Conservation (phyloP, 2,113 vertebrate species). For the Probosciger aterrimus region DNA sequence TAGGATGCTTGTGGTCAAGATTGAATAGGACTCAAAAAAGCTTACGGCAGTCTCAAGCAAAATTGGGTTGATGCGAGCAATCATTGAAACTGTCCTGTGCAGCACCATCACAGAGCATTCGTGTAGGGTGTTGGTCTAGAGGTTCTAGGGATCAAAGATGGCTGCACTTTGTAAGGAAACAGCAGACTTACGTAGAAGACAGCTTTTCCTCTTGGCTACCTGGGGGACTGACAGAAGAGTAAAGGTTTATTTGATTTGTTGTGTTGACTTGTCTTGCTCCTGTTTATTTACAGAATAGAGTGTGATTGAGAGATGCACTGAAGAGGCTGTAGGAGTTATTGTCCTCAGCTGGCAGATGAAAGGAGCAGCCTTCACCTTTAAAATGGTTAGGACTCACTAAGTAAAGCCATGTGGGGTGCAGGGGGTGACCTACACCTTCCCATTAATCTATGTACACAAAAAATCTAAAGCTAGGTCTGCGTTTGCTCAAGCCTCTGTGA, state of each 20-base stretch:
- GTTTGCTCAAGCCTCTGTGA: neutral
- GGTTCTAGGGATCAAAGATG: neutral
- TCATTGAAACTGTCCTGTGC: neutral
- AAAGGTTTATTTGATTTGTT: neutral
- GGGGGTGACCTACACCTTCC: neutral
- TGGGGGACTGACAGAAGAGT: neutral
- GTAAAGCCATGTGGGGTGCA: neutral
- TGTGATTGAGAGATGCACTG: neutral
- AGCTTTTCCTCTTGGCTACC: neutral
- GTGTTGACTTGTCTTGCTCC: neutral
- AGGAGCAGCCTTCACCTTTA: neutral
- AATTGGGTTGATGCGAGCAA: neutral
- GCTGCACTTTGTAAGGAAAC: neutral
- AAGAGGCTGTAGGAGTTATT: neutral
- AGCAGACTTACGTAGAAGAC: neutral
- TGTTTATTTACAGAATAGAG: neutral
- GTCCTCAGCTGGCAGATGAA: neutral
- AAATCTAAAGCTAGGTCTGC: neutral
- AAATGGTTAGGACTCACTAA: neutral
- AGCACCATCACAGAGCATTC: no score
- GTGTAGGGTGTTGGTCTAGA: neutral
- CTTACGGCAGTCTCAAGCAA: neutral
- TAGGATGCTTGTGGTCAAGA: neutral
- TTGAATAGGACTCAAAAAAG: neutral
- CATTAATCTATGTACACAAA: rapidly evolving